Evolutionary conservation across 2,888 invertebrate genomes (phyloP), one percentile per base, ranked within the genome.

Genomic region (Busseola fusca): DNA sequence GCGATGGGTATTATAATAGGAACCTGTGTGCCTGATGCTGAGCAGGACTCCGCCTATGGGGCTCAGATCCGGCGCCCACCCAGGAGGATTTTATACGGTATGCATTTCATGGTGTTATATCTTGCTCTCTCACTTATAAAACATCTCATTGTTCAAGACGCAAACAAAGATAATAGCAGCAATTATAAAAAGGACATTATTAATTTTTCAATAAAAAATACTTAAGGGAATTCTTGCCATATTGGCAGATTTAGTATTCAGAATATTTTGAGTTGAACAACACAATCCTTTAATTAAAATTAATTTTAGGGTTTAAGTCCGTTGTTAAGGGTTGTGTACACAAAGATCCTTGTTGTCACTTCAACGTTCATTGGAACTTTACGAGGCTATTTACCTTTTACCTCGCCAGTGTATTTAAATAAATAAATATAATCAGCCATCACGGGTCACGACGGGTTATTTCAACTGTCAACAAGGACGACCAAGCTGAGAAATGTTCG

Each of bases 1-100:
- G 89, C 81, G 85, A 97, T 97, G 97, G 97, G 97, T 83, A 97
- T 97, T 90, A 97, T 97, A 84, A 97, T 97, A 82, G 97, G 97
- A 85, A 97, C 97, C 68, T 97, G 97, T 91, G 97, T 97, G 89
- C 97, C 97, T 74, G 97, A 97, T 86, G 96, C 96, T 68, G 97
- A 97, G 89, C 96, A 96, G 74, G 97, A 97, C 88, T 90, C 95
- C 52, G 94, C 94, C 59, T 95, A 95, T 87, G 95, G 94, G 50
- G 91, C 91, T 40, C 94, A 94, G 88, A 86, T 88, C 75, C 84
- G 94, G 73, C 85, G 95, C 18, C 94, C 95, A 57, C 94, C 95
- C 16, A 84, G 96, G 75, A 92, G 95, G 88, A 93, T 96, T 82
- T 89, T 96, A 27, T 96, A 95, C 78, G 95, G 95, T 95, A 94